Evolutionary conservation across 2,888 invertebrate genomes (phyloP), one percentile per base, ranked within the genome.

Genomic region (Ischnus inquisitorius): DNA sequence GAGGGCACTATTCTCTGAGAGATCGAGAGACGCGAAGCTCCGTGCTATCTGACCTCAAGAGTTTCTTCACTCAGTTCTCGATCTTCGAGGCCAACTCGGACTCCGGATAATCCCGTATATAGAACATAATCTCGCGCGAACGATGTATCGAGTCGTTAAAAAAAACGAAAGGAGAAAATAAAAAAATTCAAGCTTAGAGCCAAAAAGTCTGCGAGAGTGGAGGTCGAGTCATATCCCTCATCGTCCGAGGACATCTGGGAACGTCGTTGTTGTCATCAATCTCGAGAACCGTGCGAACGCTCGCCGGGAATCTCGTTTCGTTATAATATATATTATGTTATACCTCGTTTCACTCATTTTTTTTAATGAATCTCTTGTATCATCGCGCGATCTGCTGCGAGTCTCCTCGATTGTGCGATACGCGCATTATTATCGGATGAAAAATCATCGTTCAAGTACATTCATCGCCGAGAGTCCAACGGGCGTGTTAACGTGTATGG

Each of bases 171-270:
- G n/a, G n/a, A n/a, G 10, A 43, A 43, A 43, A 43, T 10, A 46
- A n/a, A 46, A 12, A 46, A 60, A 14, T 25, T 3, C 12, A n/a
- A 60, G 25, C 25, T 60, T 14, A 41, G 16, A n/a, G 43, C 22
- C 54, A 57, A 41, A 22, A 25, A n/a, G 46, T 43, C n/a, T 28
- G 62, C 16, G 46, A 25, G 14, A n/a, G 19, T 3, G 62, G 64
- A 64, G 75, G 64, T 64, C 75, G 64, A 64, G n/a, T 25, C n/a
- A 64, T 75, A 75, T 75, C 75, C 64, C 39, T 75, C 75, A 48
- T 41, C 51, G 19, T 1, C 28, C 60, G 68, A 78, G 57, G 68
- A 78, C 77, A 78, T 78, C 60, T 78, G 68, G 68, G 22, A 19
- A 60, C n/a, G 46, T 69, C 77, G n/a, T 67, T 6, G 67, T 78